These are phyloP conservation scores for Mungos mungo DNA, from an alignment of 2,113 vertebrate species.

Conservation along the genomic window DNA sequence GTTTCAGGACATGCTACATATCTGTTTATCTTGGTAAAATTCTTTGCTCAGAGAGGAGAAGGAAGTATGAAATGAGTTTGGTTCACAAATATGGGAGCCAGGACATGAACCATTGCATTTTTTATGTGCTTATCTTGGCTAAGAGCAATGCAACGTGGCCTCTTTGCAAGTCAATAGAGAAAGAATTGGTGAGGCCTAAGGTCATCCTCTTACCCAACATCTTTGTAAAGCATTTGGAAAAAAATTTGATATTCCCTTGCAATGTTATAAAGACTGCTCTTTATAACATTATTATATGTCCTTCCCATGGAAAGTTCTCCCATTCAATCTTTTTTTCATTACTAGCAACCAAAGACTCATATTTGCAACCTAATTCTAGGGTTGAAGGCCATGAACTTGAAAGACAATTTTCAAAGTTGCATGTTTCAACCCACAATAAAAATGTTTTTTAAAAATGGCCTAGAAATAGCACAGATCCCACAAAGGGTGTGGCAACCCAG, in stretches of 20 bases:
- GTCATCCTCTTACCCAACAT: background rate
- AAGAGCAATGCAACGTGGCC: background rate
- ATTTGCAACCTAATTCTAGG: background rate
- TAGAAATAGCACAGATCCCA: background rate
- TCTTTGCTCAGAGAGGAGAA: constrained; percentile 1
- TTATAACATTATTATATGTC: background rate
- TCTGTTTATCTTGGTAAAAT: background rate
- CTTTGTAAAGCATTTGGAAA: background rate
- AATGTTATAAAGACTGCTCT: background rate
- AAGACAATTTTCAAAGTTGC: background rate
- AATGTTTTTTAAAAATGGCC: background rate
- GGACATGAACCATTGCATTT: background rate
- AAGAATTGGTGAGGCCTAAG: background rate
- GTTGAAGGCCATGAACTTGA: background rate
- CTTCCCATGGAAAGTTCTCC: background rate
- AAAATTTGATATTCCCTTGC: background rate
- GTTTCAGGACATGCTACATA: background rate
- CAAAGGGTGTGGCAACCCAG: background rate
- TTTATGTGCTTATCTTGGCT: background rate
- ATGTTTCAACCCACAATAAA: background rate
- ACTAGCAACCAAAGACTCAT: background rate
- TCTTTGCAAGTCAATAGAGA: background rate
- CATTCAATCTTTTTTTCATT: background rate
- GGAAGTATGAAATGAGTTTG: background rate
- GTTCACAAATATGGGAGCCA: background rate